phyloP scores from a whole-genome alignment of 2,113 vertebrate genomes.

The Bothrops jararaca region DNA sequence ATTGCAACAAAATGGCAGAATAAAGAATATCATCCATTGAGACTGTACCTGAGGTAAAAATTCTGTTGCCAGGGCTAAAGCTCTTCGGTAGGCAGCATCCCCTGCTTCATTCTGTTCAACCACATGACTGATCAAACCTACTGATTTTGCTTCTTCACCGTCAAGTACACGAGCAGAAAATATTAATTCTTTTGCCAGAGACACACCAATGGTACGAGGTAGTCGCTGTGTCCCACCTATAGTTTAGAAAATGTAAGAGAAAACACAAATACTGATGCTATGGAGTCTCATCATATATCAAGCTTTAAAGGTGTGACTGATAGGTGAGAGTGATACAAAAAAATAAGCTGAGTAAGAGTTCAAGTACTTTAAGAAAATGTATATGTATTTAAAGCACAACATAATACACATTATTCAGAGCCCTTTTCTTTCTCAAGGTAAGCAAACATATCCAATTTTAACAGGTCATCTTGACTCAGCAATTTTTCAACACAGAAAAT shows the following conservation, averaged over 20 bases:
- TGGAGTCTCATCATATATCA: neutral
- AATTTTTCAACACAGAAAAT: neutral
- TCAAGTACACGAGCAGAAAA: slow-evolving; percentile 88
- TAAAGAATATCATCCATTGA: neutral
- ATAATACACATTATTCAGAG: neutral
- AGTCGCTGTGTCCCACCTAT: slow-evolving; percentile 93
- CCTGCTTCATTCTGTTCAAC: slow-evolving; percentile 88
- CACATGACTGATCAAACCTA: slow-evolving; percentile 87
- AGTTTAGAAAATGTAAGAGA: slow-evolving; percentile 21
- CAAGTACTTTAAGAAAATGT: neutral
- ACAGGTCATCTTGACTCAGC: neutral
- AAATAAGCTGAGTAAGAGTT: neutral
- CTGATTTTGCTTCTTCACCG: slow-evolving; percentile 81
- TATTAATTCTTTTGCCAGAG: slow-evolving; percentile 93
- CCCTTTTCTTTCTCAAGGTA: neutral
- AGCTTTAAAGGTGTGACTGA: neutral
- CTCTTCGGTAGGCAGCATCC: slow-evolving; percentile 89
- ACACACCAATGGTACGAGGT: slow-evolving; percentile 83
- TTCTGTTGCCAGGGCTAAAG: slow-evolving; percentile 86
- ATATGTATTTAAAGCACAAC: neutral
- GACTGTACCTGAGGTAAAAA: slow-evolving; percentile 90
- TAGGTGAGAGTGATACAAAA: neutral
- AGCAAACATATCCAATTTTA: neutral
- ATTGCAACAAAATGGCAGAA: neutral
- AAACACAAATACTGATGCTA: neutral